Evolutionary conservation across 1,140 invertebrate genomes (phyloP), one percentile per base, ranked within the genome.

Genomic region (Drosophila insularis): DNA sequence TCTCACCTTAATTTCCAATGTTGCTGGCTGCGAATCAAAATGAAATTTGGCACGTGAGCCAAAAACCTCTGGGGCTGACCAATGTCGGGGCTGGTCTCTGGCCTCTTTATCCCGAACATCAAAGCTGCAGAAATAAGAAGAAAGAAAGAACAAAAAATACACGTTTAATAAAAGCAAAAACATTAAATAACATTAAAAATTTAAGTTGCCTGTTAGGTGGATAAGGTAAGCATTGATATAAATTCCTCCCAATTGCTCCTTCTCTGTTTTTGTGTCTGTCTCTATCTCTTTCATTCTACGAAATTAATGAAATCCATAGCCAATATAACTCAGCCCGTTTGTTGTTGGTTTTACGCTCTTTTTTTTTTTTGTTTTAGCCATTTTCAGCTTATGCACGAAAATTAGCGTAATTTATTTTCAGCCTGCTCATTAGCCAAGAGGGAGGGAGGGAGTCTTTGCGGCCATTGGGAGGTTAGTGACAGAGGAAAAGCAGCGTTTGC

Each of bases 1-100:
- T 61, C 86, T 82, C 74, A 92, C 91, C 89, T 91, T 91, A 73
- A 92, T 93, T 75, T 95, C 93, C 71, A 97, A 94, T 60, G 95
- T 94, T 55, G 96, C 96, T 46, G 96, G 95, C 61, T 94, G 93
- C 23, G 94, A 94, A 50, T 94, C 93, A 39, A 95, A 94, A 63
- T 94, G 93, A 93, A 97, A 97, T 92, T 95, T 95, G 43, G 96
- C 96, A 66, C 96, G 94, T 43, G 95, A 94, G 37, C 96, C 96
- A 92, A 97, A 97, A 75, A 96, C 95, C 81, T 95, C 94, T 27
- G 95, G 94, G 58, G 95, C 94, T 31, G 96, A 96, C 94, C 95
- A 96, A 92, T 97, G 96, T 7, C 94, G 92, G 11, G 94, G 95
- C 61, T 95, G 94, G 79, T 94, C 93, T 19, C 93, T 93, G 65